Percentiles rank a stretch among this genome's conserved stretches.
phyloP scores from a whole-genome alignment of 2,888 invertebrate species.

The Scaptomyza tumidula region DNA sequence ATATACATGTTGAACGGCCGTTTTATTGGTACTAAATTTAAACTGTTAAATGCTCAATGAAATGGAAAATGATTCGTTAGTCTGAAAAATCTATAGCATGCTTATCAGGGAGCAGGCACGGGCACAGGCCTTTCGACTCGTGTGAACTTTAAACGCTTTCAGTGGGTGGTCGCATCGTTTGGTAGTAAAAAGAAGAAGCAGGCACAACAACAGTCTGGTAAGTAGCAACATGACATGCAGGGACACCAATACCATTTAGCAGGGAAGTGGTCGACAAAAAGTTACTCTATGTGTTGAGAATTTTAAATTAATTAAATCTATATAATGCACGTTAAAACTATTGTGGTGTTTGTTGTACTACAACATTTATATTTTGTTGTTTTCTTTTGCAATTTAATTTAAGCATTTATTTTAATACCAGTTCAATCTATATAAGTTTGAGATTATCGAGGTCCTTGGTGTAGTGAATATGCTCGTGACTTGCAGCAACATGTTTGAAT shows the following conservation, averaged over 20 bases:
- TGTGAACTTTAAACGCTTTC: slow-evolving; percentile 49
- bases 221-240: slow-evolving; percentile 33
- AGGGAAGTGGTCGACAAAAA: not conserved
- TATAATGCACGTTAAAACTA: not conserved
- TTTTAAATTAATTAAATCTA: not conserved
- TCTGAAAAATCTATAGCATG: slow-evolving; percentile 65
- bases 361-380: no score
- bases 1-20: slow-evolving; percentile 23
- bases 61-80: slow-evolving; percentile 68
- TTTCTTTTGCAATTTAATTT: no score
- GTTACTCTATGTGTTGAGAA: slow-evolving; percentile 9
- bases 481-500: slow-evolving; percentile 25
- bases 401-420: not conserved
- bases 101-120: slow-evolving; percentile 66
- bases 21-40: slow-evolving; percentile 66
- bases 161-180: slow-evolving; percentile 9
- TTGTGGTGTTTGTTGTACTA: no score
- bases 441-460: not conserved
- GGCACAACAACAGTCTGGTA: slow-evolving; percentile 37
- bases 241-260: not conserved
- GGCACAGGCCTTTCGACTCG: slow-evolving; percentile 48
- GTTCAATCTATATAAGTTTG: not conserved
- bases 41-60: slow-evolving; percentile 63
- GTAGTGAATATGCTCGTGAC: slow-evolving; percentile 9
- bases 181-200: slow-evolving; percentile 2